phyloP scores from a whole-genome alignment of 2,113 vertebrate genomes.

The Podocnemis expansa region DNA sequence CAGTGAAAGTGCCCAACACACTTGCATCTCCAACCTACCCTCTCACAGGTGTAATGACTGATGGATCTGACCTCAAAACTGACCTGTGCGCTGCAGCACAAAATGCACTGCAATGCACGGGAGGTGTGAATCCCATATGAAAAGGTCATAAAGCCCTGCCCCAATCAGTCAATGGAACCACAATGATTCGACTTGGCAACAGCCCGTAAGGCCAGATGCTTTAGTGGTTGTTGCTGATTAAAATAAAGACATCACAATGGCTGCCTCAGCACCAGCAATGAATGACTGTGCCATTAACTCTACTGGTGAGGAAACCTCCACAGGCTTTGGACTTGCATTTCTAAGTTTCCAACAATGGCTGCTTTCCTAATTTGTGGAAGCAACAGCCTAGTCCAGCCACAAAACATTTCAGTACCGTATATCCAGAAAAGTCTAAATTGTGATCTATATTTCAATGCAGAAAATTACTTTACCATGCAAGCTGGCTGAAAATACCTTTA shows the following conservation, averaged over 20 bases:
- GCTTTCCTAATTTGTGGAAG: not conserved
- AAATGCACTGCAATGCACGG: not conserved
- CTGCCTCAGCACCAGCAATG: slow-evolving; percentile 39
- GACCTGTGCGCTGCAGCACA: not conserved
- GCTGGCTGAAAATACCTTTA: not conserved
- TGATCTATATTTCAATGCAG: not conserved
- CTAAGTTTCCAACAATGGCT: not conserved
- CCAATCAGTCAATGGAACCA: slow-evolving; percentile 5
- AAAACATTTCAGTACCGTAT: not conserved
- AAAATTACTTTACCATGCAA: slow-evolving; percentile 40
- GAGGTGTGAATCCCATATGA: not conserved
- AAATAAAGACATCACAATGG: slow-evolving; percentile 59
- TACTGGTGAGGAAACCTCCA: slow-evolving; percentile 14
- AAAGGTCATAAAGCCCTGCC: not conserved
- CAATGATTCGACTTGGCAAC: not conserved
- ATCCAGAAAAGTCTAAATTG: not conserved
- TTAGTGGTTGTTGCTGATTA: slow-evolving; percentile 25
- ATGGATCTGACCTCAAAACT: not conserved
- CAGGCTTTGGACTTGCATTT: slow-evolving; percentile 22
- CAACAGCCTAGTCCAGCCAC: not conserved
- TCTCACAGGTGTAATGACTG: not conserved
- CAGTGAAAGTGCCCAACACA: not conserved
- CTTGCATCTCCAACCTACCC: not conserved
- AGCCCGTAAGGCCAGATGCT: slow-evolving; percentile 33
- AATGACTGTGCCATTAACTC: slow-evolving; percentile 30